Conservation (phyloP, 1,140 invertebrate species). For the Achatina immaculata region DNA sequence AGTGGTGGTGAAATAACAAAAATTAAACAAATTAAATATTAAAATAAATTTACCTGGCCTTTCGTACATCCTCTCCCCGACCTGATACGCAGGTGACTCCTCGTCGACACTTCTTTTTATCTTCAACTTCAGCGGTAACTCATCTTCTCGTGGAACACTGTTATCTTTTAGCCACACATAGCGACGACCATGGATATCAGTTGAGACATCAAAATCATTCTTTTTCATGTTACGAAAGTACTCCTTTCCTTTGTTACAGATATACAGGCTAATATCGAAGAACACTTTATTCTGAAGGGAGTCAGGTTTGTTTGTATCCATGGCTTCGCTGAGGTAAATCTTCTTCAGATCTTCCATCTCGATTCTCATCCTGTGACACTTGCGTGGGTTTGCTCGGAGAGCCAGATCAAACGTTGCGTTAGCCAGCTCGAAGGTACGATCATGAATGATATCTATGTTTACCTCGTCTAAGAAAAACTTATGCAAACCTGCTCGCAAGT, state of each 20-base stretch:
- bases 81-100: conserved; percentile 49
- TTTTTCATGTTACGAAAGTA: conserved; percentile 61
- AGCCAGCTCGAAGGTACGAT: conserved; percentile 55
- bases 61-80: conserved; percentile 64
- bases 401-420: conserved; percentile 57
- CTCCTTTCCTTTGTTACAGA: conserved; percentile 64
- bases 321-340: conserved; percentile 60
- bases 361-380: conserved; percentile 52
- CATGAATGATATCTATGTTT: conserved; percentile 57
- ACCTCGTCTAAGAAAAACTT: conserved; percentile 59
- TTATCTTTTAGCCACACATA: conserved; percentile 62
- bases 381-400: conserved; percentile 38
- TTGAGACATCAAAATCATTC: conserved; percentile 60
- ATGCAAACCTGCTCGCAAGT: conserved; percentile 54
- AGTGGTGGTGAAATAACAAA: too few relatives aligned
- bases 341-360: conserved; percentile 62
- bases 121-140: conserved; percentile 46
- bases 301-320: conserved; percentile 60
- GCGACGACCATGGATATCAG: conserved; percentile 56
- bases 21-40: too few relatives aligned
- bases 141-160: conserved; percentile 12
- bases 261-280: conserved; percentile 63
- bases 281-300: conserved; percentile 64
- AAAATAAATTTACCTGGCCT: conserved; percentile 60
- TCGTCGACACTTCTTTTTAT: conserved; percentile 58